phyloP scores from a whole-genome alignment of 1,140 invertebrate genomes.

The Drosophila nannoptera region DNA sequence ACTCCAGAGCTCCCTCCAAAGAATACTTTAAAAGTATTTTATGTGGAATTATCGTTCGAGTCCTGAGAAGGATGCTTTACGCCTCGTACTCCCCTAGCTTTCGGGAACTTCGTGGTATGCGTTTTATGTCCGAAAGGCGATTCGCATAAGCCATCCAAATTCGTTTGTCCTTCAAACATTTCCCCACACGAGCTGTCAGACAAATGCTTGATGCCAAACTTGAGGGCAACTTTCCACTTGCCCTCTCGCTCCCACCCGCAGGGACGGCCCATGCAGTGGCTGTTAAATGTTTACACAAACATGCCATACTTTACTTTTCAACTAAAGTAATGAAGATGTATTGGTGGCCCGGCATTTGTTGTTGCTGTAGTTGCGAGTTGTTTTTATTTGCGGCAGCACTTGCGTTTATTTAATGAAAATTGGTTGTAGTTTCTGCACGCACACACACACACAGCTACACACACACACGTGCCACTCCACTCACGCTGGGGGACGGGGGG shows the following conservation, averaged over 20 bases:
- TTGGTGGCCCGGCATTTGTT: conserved; percentile 45
- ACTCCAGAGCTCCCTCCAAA: no score
- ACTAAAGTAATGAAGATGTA: conserved; percentile 71
- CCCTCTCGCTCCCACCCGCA: not conserved
- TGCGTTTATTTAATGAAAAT: conserved; percentile 61
- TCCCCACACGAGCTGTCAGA: conserved; percentile 25
- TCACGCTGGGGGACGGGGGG: not conserved
- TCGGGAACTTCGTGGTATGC: conserved; percentile 22
- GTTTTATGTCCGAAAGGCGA: conserved; percentile 8
- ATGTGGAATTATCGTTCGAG: no score
- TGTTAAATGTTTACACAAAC: conserved; percentile 62
- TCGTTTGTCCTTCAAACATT: conserved; percentile 51
- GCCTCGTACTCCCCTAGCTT: not conserved
- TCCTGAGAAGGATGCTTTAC: no score
- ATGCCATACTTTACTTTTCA: conserved; percentile 65
- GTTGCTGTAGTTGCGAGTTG: conserved; percentile 24
- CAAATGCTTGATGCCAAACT: conserved; percentile 55
- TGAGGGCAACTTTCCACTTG: conserved; percentile 59
- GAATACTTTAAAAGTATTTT: no score
- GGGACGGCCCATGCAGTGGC: not conserved
- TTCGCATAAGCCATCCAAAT: conserved; percentile 19
- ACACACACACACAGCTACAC: conserved; percentile 6
- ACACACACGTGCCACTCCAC: not conserved
- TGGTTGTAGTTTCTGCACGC: conserved; percentile 47
- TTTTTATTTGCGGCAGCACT: conserved; percentile 33